Conservation (phyloP, 2,113 vertebrate species). For the Podilymbus podiceps region DNA sequence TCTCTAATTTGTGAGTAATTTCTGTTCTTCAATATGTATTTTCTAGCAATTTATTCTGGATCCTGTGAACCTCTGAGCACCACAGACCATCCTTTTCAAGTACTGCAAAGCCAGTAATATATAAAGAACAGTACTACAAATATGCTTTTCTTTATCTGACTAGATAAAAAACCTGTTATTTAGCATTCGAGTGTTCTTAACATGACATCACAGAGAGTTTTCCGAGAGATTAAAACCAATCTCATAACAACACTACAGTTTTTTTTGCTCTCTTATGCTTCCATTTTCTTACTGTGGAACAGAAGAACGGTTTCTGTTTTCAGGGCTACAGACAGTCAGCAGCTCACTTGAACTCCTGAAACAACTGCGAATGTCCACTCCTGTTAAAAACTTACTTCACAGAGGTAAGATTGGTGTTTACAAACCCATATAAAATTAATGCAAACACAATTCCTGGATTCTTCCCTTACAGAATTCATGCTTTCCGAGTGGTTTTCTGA, state of each 20-base stretch:
- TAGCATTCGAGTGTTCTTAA: background rate
- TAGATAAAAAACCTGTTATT: background rate
- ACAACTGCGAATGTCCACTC: background rate
- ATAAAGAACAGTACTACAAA: background rate
- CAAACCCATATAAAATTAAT: background rate
- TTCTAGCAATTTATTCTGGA: background rate
- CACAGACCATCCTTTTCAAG: background rate
- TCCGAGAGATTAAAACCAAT: background rate
- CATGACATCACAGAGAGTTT: background rate
- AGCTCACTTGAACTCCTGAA: background rate
- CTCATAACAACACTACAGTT: background rate
- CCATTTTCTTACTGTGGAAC: background rate
- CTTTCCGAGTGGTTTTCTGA: background rate
- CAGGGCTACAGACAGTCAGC: background rate
- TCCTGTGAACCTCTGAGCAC: background rate
- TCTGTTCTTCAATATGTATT: background rate
- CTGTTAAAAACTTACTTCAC: background rate
- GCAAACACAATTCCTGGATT: background rate
- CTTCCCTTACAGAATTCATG: background rate
- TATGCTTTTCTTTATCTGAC: background rate
- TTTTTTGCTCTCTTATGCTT: background rate
- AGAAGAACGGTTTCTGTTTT: background rate
- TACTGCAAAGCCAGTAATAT: background rate
- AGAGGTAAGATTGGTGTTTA: background rate
- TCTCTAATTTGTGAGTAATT: background rate